Base-by-base conservation (phyloP, 2,113 vertebrate species). In the Aptenodytes forsteri region DNA sequence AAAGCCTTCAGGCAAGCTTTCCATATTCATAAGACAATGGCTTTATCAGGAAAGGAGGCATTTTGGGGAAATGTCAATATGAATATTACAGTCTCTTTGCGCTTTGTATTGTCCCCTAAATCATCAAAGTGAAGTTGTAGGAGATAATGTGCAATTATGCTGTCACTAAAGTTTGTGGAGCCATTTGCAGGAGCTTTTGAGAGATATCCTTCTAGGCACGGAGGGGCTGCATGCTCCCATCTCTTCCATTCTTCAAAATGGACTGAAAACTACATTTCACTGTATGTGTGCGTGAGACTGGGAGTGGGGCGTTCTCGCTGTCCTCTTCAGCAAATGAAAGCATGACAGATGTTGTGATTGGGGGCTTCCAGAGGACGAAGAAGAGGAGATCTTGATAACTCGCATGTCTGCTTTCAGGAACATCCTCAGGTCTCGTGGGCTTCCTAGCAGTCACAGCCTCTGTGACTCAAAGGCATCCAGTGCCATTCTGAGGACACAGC, bases 11-110 rank as follows among this genome's bases (percentile, higher is more conserved):
- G 90, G 92, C 85, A 83, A 66, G 59, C 59, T 89, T 96, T 95
- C 92, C 90, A 92, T 96, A 96, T 96, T 96, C 83, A 90, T 95
- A 70, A 94, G 86, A 29, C 78, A 71, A 54, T 1, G 38, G 73
- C 87, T 96, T 84, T 83, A 91, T 54, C 71, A 20, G 76, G 79
- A 66, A 95, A 59, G 38, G 71, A 52, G 4, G 88, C 83, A 81
- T 95, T 97, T 83, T 29, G 71, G 83, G 90, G 90, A 91, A 94
- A 94, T 90, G 90, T 95, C 93, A 92, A 59, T 90, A 71, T 13
- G 90, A 93, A 88, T 95, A 90, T 96, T 92, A 62, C 58, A 89
- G 67, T 83, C 47, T 94, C 90, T 86, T 73, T 83, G 93, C 92
- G 93, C 93, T 77, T 81, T 77, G 50, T 50, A 34, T 94, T 70